Base-by-base conservation (phyloP, 2,797 vertebrate genomes). In the Hippocampus kuda region DNA sequence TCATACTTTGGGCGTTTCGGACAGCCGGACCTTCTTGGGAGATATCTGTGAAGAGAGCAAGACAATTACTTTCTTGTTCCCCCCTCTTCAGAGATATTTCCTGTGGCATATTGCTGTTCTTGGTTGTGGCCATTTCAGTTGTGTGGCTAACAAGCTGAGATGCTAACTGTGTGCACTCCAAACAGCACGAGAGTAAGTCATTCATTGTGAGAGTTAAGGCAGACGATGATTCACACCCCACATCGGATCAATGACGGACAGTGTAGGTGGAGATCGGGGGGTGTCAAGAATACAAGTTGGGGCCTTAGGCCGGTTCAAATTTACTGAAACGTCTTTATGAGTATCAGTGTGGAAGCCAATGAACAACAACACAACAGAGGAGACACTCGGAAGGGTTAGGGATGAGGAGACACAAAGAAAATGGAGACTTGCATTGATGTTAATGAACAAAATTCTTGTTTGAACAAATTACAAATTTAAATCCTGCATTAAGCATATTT, bases 11-110 rank as follows among this genome's bases (percentile, higher is more conserved):
- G 86, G 87, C 69, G 91, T 89, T 90, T 93, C 89, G 67, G 91
- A 86, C 69, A 89, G 89, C 91, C 88, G 90, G 88, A 89, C 89
- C 89, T 89, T 92, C 91, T 92, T 92, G 90, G 91, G 91, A 92
- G 92, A 92, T 91, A 91, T 92, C 91, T 93, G 91, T 91, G 91
- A 92, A 93, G 91, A 92, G 91, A 93, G 91, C 87, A 89, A 89
- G 88, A 92, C 82, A 88, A 90, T 92, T 91, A 91, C 87, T 89
- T 78, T 88, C 89, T 86, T 89, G 90, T 88, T 88, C 86, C 79
- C 83, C 85, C 87, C 91, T 92, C 91, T 93, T 93, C 91, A 91
- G 89, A 92, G 91, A 92, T 91, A 92, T 91, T 90, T 92, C 91
- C 90, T 89, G 83, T 84, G 84, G 88, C 80, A 83, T 86, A 83